Evolutionary conservation across 2,113 vertebrate genomes (phyloP).

Genomic region (Suncus etruscus): DNA sequence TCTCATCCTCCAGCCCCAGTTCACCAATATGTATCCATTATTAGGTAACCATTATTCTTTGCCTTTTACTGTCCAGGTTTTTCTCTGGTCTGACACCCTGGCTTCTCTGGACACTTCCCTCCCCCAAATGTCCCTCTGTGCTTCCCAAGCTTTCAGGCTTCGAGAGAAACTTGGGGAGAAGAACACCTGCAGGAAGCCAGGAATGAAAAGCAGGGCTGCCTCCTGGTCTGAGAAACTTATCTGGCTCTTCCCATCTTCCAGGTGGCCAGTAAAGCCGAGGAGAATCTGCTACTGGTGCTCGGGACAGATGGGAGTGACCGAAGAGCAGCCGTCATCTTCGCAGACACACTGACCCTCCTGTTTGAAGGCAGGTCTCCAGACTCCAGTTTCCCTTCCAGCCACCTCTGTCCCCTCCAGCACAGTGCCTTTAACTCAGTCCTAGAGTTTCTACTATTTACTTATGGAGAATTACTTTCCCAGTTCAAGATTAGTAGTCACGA

Average conservation of each 20-base stretch:
- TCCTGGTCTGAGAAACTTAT: conserved; percentile 7
- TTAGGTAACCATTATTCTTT: too few relatives aligned
- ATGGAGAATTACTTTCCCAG: conserved; percentile 9
- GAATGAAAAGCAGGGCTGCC: neutral
- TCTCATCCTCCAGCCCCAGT: too few relatives aligned
- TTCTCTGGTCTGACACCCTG: conserved; percentile 11
- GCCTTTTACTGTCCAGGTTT: neutral
- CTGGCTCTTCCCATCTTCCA: conserved; percentile 77
- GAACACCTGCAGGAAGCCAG: too few relatives aligned
- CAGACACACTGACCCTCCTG: conserved; percentile 96
- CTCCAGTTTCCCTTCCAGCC: too few relatives aligned
- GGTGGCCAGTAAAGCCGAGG: conserved; percentile 96
- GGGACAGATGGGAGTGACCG: conserved; percentile 94
- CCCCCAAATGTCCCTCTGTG: too few relatives aligned
- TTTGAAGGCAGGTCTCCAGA: conserved; percentile 92
- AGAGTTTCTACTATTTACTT: too few relatives aligned
- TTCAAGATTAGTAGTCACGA: too few relatives aligned
- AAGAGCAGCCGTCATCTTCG: conserved; percentile 94
- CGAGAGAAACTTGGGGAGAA: too few relatives aligned
- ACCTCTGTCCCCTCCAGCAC: too few relatives aligned
- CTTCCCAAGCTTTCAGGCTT: too few relatives aligned
- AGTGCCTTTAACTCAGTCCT: too few relatives aligned
- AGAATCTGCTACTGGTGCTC: conserved; percentile 94
- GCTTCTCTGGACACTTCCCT: neutral
- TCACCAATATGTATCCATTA: too few relatives aligned